Evolutionary conservation across 2,113 vertebrate genomes (phyloP).

Genomic region (Gymnogyps californianus): DNA sequence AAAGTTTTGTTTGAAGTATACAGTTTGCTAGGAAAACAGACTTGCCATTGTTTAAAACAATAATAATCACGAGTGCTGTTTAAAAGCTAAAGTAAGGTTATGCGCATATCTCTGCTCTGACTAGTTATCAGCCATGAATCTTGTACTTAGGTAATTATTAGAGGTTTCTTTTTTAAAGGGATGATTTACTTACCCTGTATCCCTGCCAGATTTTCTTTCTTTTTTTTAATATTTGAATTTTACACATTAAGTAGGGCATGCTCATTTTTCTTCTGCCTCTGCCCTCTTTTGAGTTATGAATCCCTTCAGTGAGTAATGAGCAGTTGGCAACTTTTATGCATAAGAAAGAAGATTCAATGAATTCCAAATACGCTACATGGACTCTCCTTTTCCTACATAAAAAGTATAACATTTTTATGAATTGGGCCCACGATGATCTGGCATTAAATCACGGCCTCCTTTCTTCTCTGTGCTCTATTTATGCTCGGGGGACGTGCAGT

Average conservation of each 20-base stretch:
- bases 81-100: slow-evolving; percentile 5
- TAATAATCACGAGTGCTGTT: neutral
- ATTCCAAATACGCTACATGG: slow-evolving; percentile 47
- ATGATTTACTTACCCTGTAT: slow-evolving; percentile 48
- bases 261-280: slow-evolving; percentile 45
- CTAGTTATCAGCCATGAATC: slow-evolving; percentile 58
- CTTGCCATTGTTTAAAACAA: slow-evolving; percentile 30
- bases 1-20: slow-evolving; percentile 45
- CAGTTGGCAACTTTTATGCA: slow-evolving; percentile 63
- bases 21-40: slow-evolving; percentile 9
- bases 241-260: slow-evolving; percentile 56
- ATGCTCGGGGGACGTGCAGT: slow-evolving; percentile 11
- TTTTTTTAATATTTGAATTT: slow-evolving; percentile 55
- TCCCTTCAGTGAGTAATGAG: slow-evolving; percentile 59
- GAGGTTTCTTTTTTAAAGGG: slow-evolving; percentile 32
- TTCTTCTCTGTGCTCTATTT: slow-evolving; percentile 40
- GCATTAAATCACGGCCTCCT: slow-evolving; percentile 41
- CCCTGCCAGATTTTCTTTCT: slow-evolving; percentile 32
- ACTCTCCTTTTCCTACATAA: slow-evolving; percentile 16
- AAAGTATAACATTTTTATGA: slow-evolving; percentile 44
- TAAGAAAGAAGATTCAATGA: slow-evolving; percentile 57
- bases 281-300: slow-evolving; percentile 59
- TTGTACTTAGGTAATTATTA: slow-evolving; percentile 58
- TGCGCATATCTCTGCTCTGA: slow-evolving; percentile 23
- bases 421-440: slow-evolving; percentile 10